These are phyloP conservation scores for Mesaphorura yosii DNA, from an alignment of 1,140 invertebrate species.

Conservation along the genomic window DNA sequence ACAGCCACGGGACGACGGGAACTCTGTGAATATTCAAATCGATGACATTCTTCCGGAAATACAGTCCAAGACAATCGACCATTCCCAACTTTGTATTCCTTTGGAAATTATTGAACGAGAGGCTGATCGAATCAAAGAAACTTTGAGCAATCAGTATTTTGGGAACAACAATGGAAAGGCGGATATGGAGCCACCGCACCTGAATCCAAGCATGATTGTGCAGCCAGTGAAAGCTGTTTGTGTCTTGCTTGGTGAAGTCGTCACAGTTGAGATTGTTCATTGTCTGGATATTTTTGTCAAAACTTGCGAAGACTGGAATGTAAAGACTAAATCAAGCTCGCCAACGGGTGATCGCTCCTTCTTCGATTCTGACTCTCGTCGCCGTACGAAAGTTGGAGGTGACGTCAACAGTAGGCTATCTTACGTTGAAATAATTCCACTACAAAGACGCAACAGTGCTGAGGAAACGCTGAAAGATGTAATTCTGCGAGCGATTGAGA, in stretches of 20 bases:
- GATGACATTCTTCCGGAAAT: conserved; percentile 65
- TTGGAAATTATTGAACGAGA: conserved; percentile 41
- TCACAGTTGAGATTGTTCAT: conserved; percentile 69
- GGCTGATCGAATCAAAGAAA: conserved; percentile 61
- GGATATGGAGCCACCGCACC: neutral
- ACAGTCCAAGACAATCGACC: conserved; percentile 55
- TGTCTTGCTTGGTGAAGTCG: conserved; percentile 69
- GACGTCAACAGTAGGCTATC: conserved; percentile 20
- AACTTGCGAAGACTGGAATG: conserved; percentile 40
- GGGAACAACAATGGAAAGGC: conserved; percentile 29
- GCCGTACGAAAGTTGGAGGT: conserved; percentile 19
- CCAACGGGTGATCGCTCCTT: conserved; percentile 3
- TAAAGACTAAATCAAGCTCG: conserved; percentile 6
- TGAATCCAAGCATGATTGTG: conserved; percentile 50
- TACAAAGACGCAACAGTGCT: neutral
- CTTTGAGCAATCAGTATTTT: conserved; percentile 42
- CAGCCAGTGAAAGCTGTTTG: conserved; percentile 89
- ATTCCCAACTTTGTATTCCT: conserved; percentile 64
- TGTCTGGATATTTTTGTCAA: conserved; percentile 58
- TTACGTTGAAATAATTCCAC: conserved; percentile 21
- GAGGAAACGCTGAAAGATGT: conserved; percentile 11
- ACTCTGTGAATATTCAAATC: conserved; percentile 52
- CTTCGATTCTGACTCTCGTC: neutral
- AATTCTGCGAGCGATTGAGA: conserved; percentile 38
- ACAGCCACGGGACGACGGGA: conserved; percentile 58